These are phyloP conservation scores for Bicyclus anynana DNA, from an alignment of 1,140 invertebrate genomes.

Conservation along the genomic window DNA sequence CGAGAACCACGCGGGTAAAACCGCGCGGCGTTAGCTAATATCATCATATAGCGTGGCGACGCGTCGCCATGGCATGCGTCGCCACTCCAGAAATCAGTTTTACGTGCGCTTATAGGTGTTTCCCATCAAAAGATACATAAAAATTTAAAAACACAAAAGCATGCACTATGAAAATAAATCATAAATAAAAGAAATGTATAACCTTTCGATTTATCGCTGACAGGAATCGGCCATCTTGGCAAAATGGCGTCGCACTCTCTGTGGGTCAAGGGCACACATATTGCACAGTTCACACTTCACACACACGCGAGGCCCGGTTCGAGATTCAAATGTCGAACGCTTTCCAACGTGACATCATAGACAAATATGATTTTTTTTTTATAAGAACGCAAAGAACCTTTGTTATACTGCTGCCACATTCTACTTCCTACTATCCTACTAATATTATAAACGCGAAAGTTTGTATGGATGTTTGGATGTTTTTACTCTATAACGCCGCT, in stretches of 20 bases:
- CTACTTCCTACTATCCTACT: too few relatives aligned
- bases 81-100: too few relatives aligned
- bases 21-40: too few relatives aligned
- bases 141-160: neutral
- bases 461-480: too few relatives aligned
- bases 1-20: too few relatives aligned
- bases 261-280: constrained; percentile 45
- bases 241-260: constrained; percentile 54
- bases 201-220: constrained; percentile 49
- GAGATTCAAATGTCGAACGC: constrained; percentile 16
- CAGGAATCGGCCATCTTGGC: constrained; percentile 38
- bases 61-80: too few relatives aligned
- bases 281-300: neutral
- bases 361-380: neutral
- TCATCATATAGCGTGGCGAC: too few relatives aligned
- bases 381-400: neutral
- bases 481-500: too few relatives aligned
- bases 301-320: neutral
- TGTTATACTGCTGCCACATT: too few relatives aligned
- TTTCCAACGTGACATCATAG: constrained; percentile 15
- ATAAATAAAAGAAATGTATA: constrained; percentile 28
- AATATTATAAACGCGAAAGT: too few relatives aligned
- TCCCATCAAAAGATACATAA: too few relatives aligned
- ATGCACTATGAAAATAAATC: constrained; percentile 20
- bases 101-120: too few relatives aligned